Evolutionary conservation across 2,888 invertebrate species (phyloP).

Genomic region (Gastracanthus pulcherrimus): DNA sequence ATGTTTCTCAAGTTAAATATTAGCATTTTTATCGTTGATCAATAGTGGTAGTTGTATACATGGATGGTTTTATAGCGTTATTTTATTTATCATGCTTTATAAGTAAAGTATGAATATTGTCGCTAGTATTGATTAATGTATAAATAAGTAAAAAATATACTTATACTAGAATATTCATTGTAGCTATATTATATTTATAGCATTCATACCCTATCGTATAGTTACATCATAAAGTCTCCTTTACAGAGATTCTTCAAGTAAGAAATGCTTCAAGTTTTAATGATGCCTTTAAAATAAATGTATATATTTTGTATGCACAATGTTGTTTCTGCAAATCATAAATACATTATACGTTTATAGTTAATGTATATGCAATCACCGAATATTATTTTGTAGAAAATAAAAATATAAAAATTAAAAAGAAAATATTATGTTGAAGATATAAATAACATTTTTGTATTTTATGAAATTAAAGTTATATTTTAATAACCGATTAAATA

Average conservation of each 20-base stretch:
- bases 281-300: too few relatives aligned
- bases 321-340: background rate
- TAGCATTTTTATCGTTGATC: background rate
- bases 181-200: background rate
- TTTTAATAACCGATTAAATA: background rate
- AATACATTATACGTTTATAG: too few relatives aligned
- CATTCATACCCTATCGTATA: background rate
- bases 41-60: background rate
- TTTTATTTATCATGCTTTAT: background rate
- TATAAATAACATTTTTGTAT: background rate
- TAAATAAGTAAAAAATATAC: constrained; percentile 8
- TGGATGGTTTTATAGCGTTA: background rate
- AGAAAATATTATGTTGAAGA: background rate
- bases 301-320: too few relatives aligned
- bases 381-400: background rate
- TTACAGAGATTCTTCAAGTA: background rate
- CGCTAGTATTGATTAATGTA: constrained; percentile 5
- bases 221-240: background rate
- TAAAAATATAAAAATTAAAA: background rate
- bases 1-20: too few relatives aligned
- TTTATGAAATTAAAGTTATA: background rate
- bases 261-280: background rate
- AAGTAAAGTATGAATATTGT: background rate
- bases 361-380: background rate
- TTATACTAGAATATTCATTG: background rate